Evolutionary conservation across 1,140 invertebrate genomes (phyloP).

Genomic region (Homarus americanus): DNA sequence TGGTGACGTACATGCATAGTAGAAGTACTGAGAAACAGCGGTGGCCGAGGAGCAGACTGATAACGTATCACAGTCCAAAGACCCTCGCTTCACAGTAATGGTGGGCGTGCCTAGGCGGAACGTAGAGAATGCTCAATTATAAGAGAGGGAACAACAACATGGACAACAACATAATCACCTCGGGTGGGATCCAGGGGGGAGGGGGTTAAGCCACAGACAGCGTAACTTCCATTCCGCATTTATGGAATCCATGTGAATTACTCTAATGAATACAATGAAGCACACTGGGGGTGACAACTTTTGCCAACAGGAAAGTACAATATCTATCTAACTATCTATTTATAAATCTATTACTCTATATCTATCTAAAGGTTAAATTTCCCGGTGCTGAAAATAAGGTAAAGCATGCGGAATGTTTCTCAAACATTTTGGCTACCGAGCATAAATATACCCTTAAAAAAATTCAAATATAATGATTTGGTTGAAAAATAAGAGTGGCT

Average conservation of each 20-base stretch:
- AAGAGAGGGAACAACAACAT: background rate
- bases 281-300: background rate
- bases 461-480: too few species aligned
- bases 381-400: too few species aligned
- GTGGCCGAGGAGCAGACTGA: slow-evolving; percentile 86
- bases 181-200: background rate
- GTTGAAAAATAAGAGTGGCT: too few species aligned
- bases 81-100: slow-evolving; percentile 81
- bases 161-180: background rate
- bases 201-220: background rate
- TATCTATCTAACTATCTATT: background rate
- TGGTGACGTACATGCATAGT: slow-evolving; percentile 84
- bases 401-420: too few species aligned
- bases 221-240: background rate
- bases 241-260: background rate
- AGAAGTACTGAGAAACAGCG: slow-evolving; percentile 85
- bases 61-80: slow-evolving; percentile 86
- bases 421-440: too few species aligned
- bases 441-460: too few species aligned
- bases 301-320: background rate
- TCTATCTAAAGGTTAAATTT: background rate
- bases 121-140: slow-evolving; percentile 17
- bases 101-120: slow-evolving; percentile 50
- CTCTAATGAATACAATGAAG: background rate
- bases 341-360: background rate